A percentile compares a stretch with the other conserved stretches of the same genome.
Evolutionary conservation across 2,797 vertebrate species (phyloP).

Genomic region (Miichthys miiuy): DNA sequence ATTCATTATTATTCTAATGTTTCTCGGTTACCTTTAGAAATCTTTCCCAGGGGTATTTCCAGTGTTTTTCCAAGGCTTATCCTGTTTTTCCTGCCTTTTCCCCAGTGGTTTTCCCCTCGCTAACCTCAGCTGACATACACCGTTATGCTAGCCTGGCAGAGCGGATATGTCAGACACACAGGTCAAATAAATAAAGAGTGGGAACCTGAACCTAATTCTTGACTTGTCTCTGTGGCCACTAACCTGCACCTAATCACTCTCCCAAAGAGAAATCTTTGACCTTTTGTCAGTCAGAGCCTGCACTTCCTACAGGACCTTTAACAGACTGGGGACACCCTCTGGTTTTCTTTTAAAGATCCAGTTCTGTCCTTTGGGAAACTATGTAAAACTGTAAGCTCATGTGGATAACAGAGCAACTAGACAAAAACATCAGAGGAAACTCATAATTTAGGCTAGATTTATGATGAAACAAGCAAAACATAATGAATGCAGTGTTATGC

Average conservation of each 20-base stretch:
- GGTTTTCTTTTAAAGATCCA: conserved; percentile 36
- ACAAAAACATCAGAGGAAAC: conserved; percentile 31
- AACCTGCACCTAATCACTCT: conserved; percentile 61
- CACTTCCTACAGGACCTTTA: conserved; percentile 44
- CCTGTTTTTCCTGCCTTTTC: conserved; percentile 69
- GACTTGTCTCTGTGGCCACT: conserved; percentile 52
- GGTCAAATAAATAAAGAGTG: conserved; percentile 77
- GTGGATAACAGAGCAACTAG: conserved; percentile 3
- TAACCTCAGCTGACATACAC: conserved; percentile 66
- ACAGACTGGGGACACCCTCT: conserved; percentile 16
- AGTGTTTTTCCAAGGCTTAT: conserved; percentile 58
- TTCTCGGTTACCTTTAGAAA: conserved; percentile 59
- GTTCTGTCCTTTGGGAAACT: conserved; percentile 36
- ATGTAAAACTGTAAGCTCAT: conserved; percentile 16
- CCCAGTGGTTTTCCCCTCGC: conserved; percentile 51
- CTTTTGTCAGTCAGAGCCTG: conserved; percentile 46
- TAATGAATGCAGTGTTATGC: conserved; percentile 44
- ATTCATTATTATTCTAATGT: conserved; percentile 39
- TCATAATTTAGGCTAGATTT: conserved; percentile 43
- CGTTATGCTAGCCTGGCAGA: conserved; percentile 47
- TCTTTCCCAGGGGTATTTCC: conserved; percentile 39
- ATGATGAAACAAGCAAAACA: conserved; percentile 36
- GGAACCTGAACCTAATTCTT: conserved; percentile 67
- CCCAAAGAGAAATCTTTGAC: conserved; percentile 65
- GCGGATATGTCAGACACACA: conserved; percentile 69